Evolutionary conservation across 2,888 invertebrate species (phyloP).

Genomic region (Drosophila cognata): DNA sequence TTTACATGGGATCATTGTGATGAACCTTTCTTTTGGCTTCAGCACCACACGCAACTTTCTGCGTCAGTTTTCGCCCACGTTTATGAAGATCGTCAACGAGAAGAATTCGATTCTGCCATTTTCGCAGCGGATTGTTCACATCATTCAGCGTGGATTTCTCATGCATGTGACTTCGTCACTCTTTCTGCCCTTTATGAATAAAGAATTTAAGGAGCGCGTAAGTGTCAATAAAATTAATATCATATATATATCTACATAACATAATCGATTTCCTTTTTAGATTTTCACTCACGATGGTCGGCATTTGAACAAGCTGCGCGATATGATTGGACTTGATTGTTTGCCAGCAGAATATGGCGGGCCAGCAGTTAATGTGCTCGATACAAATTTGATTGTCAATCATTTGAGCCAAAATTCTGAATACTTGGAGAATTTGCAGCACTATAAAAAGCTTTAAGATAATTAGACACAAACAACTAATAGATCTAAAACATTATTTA

Average conservation of each 20-base stretch:
- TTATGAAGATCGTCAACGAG: constrained; percentile 78
- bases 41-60: constrained; percentile 80
- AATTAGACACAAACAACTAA: constrained; percentile 4
- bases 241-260: too few relatives aligned
- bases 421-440: constrained; percentile 77
- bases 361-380: constrained; percentile 74
- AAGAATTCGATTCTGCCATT: constrained; percentile 81
- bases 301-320: constrained; percentile 78
- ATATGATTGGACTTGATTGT: constrained; percentile 80
- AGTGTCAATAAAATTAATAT: constrained; percentile 17
- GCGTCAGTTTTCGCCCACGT: constrained; percentile 73
- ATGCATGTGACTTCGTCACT: constrained; percentile 80
- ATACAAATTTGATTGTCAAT: constrained; percentile 77
- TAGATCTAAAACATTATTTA: neutral
- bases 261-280: constrained; percentile 39
- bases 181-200: constrained; percentile 82
- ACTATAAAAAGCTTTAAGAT: constrained; percentile 65
- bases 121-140: constrained; percentile 78
- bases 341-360: constrained; percentile 83
- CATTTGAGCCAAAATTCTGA: constrained; percentile 73
- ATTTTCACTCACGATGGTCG: constrained; percentile 81
- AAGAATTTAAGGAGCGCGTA: constrained; percentile 80
- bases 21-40: neutral
- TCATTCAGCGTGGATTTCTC: constrained; percentile 81
- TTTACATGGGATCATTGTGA: neutral